Evolutionary conservation across 2,888 invertebrate genomes (phyloP).

Genomic region (Agriopis aurantiaria): DNA sequence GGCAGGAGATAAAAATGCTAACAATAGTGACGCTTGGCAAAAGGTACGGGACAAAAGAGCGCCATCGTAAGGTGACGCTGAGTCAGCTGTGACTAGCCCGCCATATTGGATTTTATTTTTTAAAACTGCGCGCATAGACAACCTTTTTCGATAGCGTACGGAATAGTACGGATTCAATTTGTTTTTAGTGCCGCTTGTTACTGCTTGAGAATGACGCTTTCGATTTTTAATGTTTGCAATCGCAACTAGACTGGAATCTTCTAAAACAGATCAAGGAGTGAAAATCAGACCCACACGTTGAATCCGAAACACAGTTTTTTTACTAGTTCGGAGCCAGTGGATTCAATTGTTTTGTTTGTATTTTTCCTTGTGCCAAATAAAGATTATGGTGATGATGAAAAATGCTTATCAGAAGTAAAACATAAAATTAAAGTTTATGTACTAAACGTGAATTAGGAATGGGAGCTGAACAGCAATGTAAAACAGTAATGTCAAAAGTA

Average conservation of each 20-base stretch:
- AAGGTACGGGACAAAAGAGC: constrained; percentile 60
- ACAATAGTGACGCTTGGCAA: constrained; percentile 58
- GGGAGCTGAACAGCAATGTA: neutral
- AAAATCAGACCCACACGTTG: neutral
- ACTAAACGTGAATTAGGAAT: neutral
- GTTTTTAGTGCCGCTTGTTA: constrained; percentile 56
- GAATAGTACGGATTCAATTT: constrained; percentile 58
- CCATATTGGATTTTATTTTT: constrained; percentile 75
- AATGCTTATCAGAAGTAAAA: neutral
- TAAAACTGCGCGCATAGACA: constrained; percentile 67
- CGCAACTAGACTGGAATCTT: constrained; percentile 7
- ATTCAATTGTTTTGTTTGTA: no score
- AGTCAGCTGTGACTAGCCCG: constrained; percentile 76
- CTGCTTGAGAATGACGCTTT: constrained; percentile 40
- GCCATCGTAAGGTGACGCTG: constrained; percentile 72
- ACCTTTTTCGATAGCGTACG: constrained; percentile 59
- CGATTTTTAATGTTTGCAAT: constrained; percentile 39
- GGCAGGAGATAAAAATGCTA: constrained; percentile 59
- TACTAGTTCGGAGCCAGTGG: no score
- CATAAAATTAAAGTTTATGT: neutral
- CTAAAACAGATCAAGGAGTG: neutral
- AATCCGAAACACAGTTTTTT: no score
- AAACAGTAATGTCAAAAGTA: neutral
- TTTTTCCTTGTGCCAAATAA: no score
- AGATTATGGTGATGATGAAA: no score